phyloP scores from a whole-genome alignment of 2,888 invertebrate genomes.

The Drosophila incognita region DNA sequence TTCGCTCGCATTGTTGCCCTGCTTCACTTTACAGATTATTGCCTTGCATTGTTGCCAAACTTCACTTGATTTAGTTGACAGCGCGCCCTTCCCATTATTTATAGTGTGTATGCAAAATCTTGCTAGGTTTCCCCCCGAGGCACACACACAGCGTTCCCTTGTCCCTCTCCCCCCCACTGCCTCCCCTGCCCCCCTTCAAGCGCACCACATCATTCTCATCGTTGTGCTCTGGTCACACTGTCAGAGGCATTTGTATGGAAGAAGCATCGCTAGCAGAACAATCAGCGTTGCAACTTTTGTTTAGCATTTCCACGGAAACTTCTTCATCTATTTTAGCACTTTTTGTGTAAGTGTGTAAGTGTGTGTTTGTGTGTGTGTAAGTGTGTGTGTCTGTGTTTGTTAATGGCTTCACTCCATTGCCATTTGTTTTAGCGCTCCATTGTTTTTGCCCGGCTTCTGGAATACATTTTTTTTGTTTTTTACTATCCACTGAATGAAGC shows the following conservation, averaged over 20 bases:
- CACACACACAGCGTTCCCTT: not conserved
- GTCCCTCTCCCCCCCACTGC: not conserved
- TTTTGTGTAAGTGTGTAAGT: conserved; percentile 20
- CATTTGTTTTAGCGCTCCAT: conserved; percentile 66
- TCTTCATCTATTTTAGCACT: conserved; percentile 58
- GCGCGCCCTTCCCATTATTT: not conserved
- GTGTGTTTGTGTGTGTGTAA: conserved; percentile 22
- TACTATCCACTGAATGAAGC: conserved; percentile 26
- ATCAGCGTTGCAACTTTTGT: conserved; percentile 58
- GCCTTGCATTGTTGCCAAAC: conserved; percentile 24
- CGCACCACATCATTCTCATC: not conserved
- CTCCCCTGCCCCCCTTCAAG: not conserved
- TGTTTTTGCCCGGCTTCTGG: conserved; percentile 59
- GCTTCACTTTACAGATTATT: conserved; percentile 3
- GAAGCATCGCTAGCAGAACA: conserved; percentile 37
- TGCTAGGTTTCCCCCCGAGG: not conserved
- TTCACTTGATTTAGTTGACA: conserved; percentile 11
- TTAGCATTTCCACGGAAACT: conserved; percentile 49
- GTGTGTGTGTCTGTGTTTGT: conserved; percentile 44
- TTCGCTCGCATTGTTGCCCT: conserved; percentile 6
- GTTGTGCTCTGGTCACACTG: conserved; percentile 49
- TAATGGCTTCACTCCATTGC: conserved; percentile 74
- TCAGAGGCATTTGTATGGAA: conserved; percentile 37
- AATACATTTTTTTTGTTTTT: conserved; percentile 35
- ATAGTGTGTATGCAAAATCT: conserved; percentile 13